Evolutionary conservation across 2,888 invertebrate genomes (phyloP).

Genomic region (Dynastes hyllus): DNA sequence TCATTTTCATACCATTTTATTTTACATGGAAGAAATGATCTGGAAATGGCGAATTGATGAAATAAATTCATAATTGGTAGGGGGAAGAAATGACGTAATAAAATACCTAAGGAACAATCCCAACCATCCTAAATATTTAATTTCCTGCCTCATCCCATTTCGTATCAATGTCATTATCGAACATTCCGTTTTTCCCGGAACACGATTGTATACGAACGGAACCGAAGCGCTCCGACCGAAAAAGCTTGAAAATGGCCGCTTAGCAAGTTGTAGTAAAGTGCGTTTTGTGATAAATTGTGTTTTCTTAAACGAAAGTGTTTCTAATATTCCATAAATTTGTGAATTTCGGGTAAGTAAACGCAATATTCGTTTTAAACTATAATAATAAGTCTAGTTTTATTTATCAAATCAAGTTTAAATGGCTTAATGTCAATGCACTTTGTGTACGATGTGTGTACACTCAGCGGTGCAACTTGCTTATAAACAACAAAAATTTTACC

Average conservation of each 20-base stretch:
- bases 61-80: slow-evolving; percentile 5
- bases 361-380: slow-evolving; percentile 13
- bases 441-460: slow-evolving; percentile 40
- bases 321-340: slow-evolving; percentile 36
- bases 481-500: slow-evolving; percentile 41
- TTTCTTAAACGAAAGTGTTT: slow-evolving; percentile 45
- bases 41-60: neutral
- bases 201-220: slow-evolving; percentile 21
- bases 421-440: slow-evolving; percentile 52
- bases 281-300: slow-evolving; percentile 47
- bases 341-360: slow-evolving; percentile 42
- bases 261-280: slow-evolving; percentile 43
- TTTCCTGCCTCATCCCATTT: slow-evolving; percentile 12
- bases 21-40: neutral
- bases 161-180: slow-evolving; percentile 48
- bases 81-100: slow-evolving; percentile 23
- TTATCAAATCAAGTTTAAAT: slow-evolving; percentile 50
- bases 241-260: slow-evolving; percentile 51
- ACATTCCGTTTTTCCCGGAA: slow-evolving; percentile 50
- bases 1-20: neutral
- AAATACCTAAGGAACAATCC: slow-evolving; percentile 30
- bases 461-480: slow-evolving; percentile 31
- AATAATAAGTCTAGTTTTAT: slow-evolving; percentile 41
- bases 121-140: slow-evolving; percentile 49
- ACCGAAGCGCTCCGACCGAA: slow-evolving; percentile 43